A percentile compares a stretch with the other conserved stretches of the same genome.
Conservation (phyloP, 2,113 vertebrate genomes). For the Silurus asotus region DNA sequence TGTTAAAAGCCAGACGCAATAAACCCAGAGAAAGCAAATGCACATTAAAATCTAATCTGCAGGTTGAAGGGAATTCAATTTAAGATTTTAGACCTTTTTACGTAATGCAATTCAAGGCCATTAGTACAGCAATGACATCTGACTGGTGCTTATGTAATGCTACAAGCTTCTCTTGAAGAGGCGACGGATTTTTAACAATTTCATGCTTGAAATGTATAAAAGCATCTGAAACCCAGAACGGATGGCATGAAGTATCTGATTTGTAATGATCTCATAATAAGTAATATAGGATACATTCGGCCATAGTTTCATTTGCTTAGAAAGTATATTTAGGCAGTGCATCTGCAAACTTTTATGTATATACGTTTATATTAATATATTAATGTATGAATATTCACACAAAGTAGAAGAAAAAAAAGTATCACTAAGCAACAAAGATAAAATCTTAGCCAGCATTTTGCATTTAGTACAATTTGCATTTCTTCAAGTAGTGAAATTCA, state of each 20-base stretch:
- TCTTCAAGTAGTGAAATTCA: background rate
- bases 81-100: background rate
- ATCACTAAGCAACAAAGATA: background rate
- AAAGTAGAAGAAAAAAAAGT: background rate
- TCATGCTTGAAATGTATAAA: background rate
- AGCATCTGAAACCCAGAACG: background rate
- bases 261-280: background rate
- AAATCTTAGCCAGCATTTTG: background rate
- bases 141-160: background rate
- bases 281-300: background rate
- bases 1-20: background rate
- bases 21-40: background rate
- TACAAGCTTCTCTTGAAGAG: background rate
- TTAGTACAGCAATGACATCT: background rate
- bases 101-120: background rate
- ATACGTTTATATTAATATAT: no score
- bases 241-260: background rate
- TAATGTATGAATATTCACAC: background rate
- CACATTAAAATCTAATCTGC: background rate
- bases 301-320: background rate
- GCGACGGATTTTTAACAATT: background rate
- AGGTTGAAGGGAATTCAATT: background rate
- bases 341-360: background rate
- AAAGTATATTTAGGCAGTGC: background rate
- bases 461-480: background rate